Conservation (phyloP, 1,140 invertebrate species). For the Dinothrombium tinctorium region DNA sequence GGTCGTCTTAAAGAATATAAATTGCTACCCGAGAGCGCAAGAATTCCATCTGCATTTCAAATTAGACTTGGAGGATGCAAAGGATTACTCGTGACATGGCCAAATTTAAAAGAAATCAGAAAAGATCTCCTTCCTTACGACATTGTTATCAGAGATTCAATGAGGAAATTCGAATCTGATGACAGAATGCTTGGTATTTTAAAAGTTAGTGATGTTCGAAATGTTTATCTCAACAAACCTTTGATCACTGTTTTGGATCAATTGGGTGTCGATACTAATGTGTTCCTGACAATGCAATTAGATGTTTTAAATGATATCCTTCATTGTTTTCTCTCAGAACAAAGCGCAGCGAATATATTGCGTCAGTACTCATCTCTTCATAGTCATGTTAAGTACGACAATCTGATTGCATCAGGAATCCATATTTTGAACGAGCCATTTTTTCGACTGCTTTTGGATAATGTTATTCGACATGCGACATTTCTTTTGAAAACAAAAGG, state of each 20-base stretch:
- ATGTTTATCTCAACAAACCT: constrained; percentile 13
- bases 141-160: too few species aligned
- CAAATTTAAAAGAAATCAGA: too few species aligned
- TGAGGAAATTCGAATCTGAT: constrained; percentile 14
- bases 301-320: constrained; percentile 6
- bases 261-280: constrained; percentile 5
- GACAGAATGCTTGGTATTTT: neutral
- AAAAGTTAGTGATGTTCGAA: constrained; percentile 4
- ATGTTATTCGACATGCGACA: constrained; percentile 1
- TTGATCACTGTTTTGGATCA: constrained; percentile 16
- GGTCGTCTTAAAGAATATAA: constrained; percentile 2
- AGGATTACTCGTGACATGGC: constrained; percentile 14
- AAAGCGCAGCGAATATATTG: constrained; percentile 9
- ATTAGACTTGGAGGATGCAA: constrained; percentile 16
- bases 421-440: constrained; percentile 12
- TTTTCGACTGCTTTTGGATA: constrained; percentile 10
- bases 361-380: neutral
- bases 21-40: too few species aligned
- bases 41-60: constrained; percentile 13
- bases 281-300: constrained; percentile 10
- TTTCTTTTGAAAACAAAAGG: constrained; percentile 13
- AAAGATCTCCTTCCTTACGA: too few species aligned
- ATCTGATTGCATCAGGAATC: constrained; percentile 8
- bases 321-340: constrained; percentile 12
- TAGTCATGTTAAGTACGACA: constrained; percentile 3